phyloP scores from a whole-genome alignment of 2,888 invertebrate species.

The Limnephilus rhombicus region DNA sequence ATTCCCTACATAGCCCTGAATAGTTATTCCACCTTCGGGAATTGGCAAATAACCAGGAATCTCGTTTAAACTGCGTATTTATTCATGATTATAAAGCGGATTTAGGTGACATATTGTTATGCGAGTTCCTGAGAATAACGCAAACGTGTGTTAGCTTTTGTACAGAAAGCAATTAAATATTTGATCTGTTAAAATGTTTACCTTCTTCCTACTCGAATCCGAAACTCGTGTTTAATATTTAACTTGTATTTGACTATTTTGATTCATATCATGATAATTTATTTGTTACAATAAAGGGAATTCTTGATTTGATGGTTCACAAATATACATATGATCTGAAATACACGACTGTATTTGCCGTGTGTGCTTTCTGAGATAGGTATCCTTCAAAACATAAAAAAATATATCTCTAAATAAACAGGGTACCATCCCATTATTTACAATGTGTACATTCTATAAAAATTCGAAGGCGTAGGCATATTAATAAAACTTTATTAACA shows the following conservation, averaged over 20 bases:
- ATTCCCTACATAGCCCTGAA: background rate
- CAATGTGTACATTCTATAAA: background rate
- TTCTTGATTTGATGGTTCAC: background rate
- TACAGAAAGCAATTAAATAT: conserved; percentile 41
- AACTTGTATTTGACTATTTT: conserved; percentile 5
- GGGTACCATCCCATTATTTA: background rate
- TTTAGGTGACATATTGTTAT: conserved; percentile 24
- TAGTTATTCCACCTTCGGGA: background rate
- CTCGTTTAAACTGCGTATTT: conserved; percentile 26
- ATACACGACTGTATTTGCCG: background rate
- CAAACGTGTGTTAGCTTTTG: conserved; percentile 7
- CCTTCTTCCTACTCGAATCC: background rate
- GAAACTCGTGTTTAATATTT: background rate
- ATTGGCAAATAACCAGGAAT: conserved; percentile 23
- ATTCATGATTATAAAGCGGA: conserved; percentile 17
- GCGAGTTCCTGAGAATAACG: conserved; percentile 21
- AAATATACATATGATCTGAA: background rate
- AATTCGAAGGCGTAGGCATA: too few relatives aligned
- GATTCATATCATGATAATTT: conserved; percentile 4
- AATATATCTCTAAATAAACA: background rate
- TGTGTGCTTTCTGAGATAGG: background rate
- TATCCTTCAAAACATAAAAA: background rate
- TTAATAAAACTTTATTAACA: too few relatives aligned
- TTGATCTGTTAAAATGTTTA: conserved; percentile 17
- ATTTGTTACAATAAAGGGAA: background rate